Evolutionary conservation across 2,888 invertebrate genomes (phyloP), one percentile per base, ranked within the genome.

Genomic region (Trichacis sp.): DNA sequence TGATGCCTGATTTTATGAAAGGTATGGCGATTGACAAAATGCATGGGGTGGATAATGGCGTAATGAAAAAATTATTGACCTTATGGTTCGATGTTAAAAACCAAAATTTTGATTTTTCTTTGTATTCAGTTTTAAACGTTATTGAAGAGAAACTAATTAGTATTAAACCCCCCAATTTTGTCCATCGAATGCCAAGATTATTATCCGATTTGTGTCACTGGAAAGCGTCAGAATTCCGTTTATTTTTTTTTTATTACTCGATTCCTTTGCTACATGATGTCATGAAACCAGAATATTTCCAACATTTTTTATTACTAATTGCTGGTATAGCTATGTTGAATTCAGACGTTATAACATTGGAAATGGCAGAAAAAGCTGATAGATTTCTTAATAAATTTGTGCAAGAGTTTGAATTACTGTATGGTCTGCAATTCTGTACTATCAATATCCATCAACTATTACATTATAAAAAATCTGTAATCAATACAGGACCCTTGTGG

Each of bases 181-280:
- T 68, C 0, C 67, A 69, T 40, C 54, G 67, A 15, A 54, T 71
- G 59, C 67, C 67, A 1, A 60, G 58, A 1, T 33, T 42, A 17
- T 29, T 65, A 15, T 24, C 56, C 12, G 64, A 71, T 38, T 50
- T 69, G 48, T 1, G 57, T 6, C 68, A 66, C 47, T 71, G 64
- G 70, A 68, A 71, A 52, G 64, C 68, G 5, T 68, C 64, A 2
- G 70, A 71, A 56, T 54, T 69, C 1, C n/a, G n/a, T n/a, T n/a
- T n/a, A n/a, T n/a, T n/a, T n/a, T n/a, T n/a, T n/a, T n/a, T n/a
- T n/a, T n/a, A n/a, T n/a, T n/a, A n/a, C n/a, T n/a, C n/a, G n/a
- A n/a, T n/a, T n/a, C n/a, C n/a, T n/a, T n/a, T n/a, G n/a, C n/a
- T n/a, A n/a, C n/a, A n/a, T n/a, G 33, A n/a, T n/a, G 9, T 33